Evolutionary conservation across 2,113 vertebrate species (phyloP).

Genomic region (Pogonocichla stellata): DNA sequence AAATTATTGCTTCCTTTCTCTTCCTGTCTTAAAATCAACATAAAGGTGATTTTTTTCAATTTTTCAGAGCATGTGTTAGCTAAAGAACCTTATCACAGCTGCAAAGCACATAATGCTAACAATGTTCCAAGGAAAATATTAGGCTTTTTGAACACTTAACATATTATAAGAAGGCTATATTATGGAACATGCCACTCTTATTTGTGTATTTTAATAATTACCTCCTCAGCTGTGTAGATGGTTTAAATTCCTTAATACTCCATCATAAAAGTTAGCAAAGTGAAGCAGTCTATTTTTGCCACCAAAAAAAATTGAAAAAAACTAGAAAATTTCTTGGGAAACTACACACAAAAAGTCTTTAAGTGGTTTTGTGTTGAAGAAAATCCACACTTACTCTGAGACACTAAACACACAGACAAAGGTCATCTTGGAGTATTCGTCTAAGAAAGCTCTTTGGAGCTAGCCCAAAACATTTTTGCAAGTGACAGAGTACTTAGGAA

Average conservation of each 20-base stretch:
- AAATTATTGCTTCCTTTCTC: background rate
- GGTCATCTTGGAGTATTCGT: background rate
- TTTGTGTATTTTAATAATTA: background rate
- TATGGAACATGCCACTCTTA: background rate
- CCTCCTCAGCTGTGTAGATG: background rate
- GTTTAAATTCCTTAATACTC: background rate
- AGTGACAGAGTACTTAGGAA: background rate
- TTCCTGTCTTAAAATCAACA: background rate
- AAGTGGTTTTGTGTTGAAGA: background rate
- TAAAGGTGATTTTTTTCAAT: background rate
- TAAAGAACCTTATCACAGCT: background rate
- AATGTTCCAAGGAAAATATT: slow-evolving; percentile 29
- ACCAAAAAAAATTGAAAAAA: background rate
- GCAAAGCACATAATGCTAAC: background rate
- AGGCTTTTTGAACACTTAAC: background rate
- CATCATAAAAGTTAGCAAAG: background rate
- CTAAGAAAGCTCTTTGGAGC: background rate
- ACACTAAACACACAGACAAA: background rate
- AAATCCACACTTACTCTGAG: background rate
- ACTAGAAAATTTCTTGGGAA: background rate
- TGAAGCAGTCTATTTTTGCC: background rate
- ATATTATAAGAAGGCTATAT: background rate
- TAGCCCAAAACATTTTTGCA: slow-evolving; percentile 5
- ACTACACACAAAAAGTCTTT: background rate
- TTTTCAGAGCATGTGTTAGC: background rate